Base-by-base conservation (phyloP, 2,888 invertebrate species). In the Lysandra bellargus region DNA sequence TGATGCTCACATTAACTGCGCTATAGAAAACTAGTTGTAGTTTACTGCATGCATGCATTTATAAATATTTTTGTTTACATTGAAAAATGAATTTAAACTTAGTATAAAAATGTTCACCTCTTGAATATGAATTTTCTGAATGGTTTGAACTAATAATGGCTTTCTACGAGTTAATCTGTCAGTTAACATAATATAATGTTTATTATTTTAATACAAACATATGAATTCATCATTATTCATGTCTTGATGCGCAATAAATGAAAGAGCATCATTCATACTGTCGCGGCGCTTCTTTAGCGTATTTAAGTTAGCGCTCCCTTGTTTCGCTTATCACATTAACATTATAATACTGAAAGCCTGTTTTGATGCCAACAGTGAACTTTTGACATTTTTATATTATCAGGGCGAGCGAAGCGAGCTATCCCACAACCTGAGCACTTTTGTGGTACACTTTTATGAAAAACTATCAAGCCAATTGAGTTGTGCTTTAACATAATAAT, bases 231-330 rank as follows among this genome's bases (percentile, higher is more conserved):
- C 82, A 83, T 83, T 82, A 83, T 81, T 84, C 83, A 82, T 83
- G 83, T 81, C 82, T 83, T 82, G 82, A 81, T 82, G 81, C 80
- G 82, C 83, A 83, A 83, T 82, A 82, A 82, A 83, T 84, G 83
- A 83, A 84, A 83, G 83, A 81, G 80, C 83, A 83, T 84, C 83
- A 83, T 83, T 84, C 83, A 83, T 80, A 81, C 75, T 79, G 81
- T 78, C 81, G 80, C 80, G 81, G 81, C 79, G 81, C 80, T 81
- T 80, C 80, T 81, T 78, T 78, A 79, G 80, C 81, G 80, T 79
- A 79, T 82, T 81, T 82, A 80, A 81, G 81, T 80, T 80, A 78
- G 80, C 80, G 80, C 78, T 78, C 53, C 78, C 76, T 57, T 79
- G 77, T 79, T 79, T 79, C 79, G 60, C 76, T 78, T 78, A 61